Percentiles rank a stretch among this genome's conserved stretches.
Evolutionary conservation across 2,113 vertebrate genomes (phyloP).

Genomic region (Tetrao urogallus): DNA sequence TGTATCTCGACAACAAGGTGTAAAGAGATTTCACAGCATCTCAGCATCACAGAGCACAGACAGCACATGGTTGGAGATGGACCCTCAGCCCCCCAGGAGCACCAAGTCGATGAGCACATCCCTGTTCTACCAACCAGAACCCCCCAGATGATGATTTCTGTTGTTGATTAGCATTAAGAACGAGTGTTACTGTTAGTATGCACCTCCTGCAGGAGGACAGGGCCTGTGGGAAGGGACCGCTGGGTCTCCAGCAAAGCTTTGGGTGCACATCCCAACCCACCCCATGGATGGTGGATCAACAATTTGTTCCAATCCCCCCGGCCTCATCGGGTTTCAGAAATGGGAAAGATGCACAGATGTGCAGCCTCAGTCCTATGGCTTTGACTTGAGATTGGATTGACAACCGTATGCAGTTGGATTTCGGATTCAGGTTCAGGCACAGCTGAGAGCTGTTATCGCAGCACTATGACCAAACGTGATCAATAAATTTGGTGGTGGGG

Average conservation of each 20-base stretch:
- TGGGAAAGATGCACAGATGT: not conserved
- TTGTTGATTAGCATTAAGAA: not conserved
- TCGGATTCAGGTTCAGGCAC: not conserved
- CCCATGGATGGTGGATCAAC: not conserved
- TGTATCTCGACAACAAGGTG: not conserved
- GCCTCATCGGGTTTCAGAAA: not conserved
- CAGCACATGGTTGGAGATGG: accelerated
- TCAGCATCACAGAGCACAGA: not conserved
- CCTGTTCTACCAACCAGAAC: not conserved
- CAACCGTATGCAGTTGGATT: not conserved
- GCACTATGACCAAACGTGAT: not conserved
- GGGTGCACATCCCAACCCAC: not conserved
- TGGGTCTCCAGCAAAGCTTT: not conserved
- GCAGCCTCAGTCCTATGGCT: not conserved
- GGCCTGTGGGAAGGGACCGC: no score
- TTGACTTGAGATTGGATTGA: not conserved
- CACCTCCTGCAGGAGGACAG: no score
- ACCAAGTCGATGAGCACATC: accelerated
- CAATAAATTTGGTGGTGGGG: not conserved
- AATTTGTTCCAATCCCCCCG: not conserved
- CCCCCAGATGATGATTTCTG: not conserved
- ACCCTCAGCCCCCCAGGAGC: accelerated
- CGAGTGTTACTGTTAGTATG: no score
- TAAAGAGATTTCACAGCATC: not conserved
- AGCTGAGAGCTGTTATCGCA: not conserved